Percentiles rank a stretch among this genome's conserved stretches.
Evolutionary conservation across 1,140 invertebrate species (phyloP).

Genomic region (Penaeus indicus): DNA sequence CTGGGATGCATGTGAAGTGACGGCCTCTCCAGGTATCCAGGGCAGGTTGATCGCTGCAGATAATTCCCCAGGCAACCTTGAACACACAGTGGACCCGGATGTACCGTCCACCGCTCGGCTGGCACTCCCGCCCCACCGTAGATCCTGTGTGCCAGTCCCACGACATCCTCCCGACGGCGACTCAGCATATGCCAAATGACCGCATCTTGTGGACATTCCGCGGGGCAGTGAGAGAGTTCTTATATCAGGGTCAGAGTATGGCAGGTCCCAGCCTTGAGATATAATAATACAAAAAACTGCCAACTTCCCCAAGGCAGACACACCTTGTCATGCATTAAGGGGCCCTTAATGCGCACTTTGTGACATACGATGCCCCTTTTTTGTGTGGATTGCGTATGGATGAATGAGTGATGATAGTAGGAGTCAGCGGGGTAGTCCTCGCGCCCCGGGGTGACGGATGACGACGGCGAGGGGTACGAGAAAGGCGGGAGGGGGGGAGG

Average conservation of each 20-base stretch:
- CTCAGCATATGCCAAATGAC: not conserved
- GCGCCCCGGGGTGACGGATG: not conserved
- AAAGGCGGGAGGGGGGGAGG: not conserved
- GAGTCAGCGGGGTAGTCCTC: not conserved
- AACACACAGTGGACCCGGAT: slow-evolving; percentile 17
- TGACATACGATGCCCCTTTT: not conserved
- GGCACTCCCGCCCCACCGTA: no score
- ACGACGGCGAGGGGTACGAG: not conserved
- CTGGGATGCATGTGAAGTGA: not conserved
- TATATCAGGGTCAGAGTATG: no score
- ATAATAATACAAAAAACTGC: slow-evolving; percentile 19
- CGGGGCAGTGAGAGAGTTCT: not conserved
- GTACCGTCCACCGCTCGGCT: slow-evolving; percentile 1
- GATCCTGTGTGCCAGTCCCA: no score
- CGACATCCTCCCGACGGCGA: no score
- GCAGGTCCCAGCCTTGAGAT: not conserved
- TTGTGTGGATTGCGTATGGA: not conserved
- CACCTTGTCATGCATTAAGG: slow-evolving; percentile 28
- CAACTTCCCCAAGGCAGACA: not conserved
- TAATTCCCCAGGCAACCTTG: slow-evolving; percentile 23
- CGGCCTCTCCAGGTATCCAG: slow-evolving; percentile 8
- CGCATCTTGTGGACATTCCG: not conserved
- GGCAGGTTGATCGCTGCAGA: slow-evolving; percentile 25
- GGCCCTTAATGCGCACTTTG: slow-evolving; percentile 24
- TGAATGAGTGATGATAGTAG: slow-evolving; percentile 7